Evolutionary conservation across 2,113 vertebrate species (phyloP).

Genomic region (Crotalus viridis): DNA sequence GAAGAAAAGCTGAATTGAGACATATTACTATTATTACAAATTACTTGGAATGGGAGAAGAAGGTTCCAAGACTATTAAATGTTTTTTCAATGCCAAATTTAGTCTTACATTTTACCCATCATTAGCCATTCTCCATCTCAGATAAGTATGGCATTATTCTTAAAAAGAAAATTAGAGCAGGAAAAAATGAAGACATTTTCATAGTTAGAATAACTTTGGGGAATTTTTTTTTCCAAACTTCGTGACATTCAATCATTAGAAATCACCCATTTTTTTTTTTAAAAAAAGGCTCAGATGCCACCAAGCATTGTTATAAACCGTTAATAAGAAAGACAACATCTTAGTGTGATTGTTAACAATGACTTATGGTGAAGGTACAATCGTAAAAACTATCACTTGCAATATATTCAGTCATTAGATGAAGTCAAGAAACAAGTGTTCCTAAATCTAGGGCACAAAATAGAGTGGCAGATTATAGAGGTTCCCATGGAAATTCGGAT

Average conservation of each 20-base stretch:
- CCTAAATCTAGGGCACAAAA: background rate
- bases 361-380: background rate
- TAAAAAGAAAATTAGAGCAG: conserved; percentile 25
- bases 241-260: conserved; percentile 62
- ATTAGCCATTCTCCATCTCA: background rate
- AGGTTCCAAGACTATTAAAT: background rate
- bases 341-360: background rate
- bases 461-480: background rate
- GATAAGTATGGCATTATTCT: conserved; percentile 24
- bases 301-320: conserved; percentile 18
- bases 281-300: conserved; percentile 53
- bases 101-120: background rate
- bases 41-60: background rate
- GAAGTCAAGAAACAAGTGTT: background rate
- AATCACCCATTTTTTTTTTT: conserved; percentile 51
- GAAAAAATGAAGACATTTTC: conserved; percentile 59
- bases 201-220: conserved; percentile 60
- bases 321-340: conserved; percentile 36
- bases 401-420: background rate
- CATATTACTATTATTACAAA: conserved; percentile 1
- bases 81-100: background rate
- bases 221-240: conserved; percentile 49
- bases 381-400: background rate
- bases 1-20: background rate
- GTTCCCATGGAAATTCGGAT: conserved; percentile 12